A percentile compares a stretch with the other conserved stretches of the same genome.
Conservation (phyloP, 1,140 invertebrate species). For the Eriosoma lanigerum region DNA sequence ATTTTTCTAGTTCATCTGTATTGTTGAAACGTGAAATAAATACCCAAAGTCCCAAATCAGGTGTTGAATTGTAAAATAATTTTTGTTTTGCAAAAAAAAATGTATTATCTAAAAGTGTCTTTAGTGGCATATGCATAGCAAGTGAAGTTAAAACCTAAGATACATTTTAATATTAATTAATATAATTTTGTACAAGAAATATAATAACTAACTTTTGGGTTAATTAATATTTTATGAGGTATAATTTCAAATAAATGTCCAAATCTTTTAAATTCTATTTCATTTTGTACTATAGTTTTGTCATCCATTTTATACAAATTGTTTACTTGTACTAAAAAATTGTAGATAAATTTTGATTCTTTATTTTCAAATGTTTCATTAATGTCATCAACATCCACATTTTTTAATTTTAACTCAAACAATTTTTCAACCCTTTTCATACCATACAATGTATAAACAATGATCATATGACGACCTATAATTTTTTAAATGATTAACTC, state of each 20-base stretch:
- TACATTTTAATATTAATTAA: neutral
- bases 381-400: neutral
- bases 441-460: neutral
- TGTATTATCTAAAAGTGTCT: constrained; percentile 8
- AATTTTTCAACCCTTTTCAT: constrained; percentile 18
- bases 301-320: constrained; percentile 18
- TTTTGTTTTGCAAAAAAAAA: constrained; percentile 22
- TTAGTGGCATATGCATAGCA: constrained; percentile 11
- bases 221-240: neutral
- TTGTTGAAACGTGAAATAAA: constrained; percentile 35
- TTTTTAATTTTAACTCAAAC: constrained; percentile 11
- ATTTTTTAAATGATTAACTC: no score
- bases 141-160: constrained; percentile 36
- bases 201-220: neutral
- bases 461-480: constrained; percentile 11
- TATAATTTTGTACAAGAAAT: neutral
- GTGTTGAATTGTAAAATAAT: constrained; percentile 16
- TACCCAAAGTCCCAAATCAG: constrained; percentile 2
- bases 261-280: constrained; percentile 22
- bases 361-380: constrained; percentile 20
- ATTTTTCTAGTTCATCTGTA: neutral
- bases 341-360: constrained; percentile 38
- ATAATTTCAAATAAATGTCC: constrained; percentile 25
- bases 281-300: neutral
- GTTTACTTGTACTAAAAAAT: constrained; percentile 18